Evolutionary conservation across 2,888 invertebrate genomes (phyloP).

Genomic region (Leptopilina syphax): DNA sequence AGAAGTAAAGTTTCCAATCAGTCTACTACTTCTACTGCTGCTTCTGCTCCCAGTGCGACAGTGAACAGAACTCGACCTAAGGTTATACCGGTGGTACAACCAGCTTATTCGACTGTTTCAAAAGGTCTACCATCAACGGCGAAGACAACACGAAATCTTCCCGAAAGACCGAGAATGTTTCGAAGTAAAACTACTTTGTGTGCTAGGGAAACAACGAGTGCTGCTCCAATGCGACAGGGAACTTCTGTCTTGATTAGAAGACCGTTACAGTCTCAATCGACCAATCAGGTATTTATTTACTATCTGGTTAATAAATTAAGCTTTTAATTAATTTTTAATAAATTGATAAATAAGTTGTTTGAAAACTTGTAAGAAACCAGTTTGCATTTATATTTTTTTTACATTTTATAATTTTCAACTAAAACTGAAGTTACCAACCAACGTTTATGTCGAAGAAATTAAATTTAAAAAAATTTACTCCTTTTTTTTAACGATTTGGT

Average conservation of each 20-base stretch:
- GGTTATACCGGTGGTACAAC: slow-evolving; percentile 57
- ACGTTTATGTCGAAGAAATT: too few relatives aligned
- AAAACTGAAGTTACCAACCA: too few relatives aligned
- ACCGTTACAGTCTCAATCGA: slow-evolving; percentile 56
- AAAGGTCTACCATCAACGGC: slow-evolving; percentile 59
- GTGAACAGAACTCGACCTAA: slow-evolving; percentile 51
- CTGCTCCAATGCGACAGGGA: slow-evolving; percentile 65
- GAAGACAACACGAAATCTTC: slow-evolving; percentile 52
- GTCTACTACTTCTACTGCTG: slow-evolving; percentile 43
- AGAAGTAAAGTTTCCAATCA: slow-evolving; percentile 54
- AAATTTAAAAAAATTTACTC: too few relatives aligned
- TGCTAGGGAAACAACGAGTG: slow-evolving; percentile 58
- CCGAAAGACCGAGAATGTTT: slow-evolving; percentile 65
- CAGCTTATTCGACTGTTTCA: slow-evolving; percentile 78
- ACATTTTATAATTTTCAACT: too few relatives aligned
- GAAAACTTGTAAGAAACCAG: neutral
- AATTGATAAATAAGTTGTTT: neutral
- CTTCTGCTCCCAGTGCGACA: slow-evolving; percentile 47
- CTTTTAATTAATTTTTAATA: neutral
- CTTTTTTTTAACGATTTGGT: too few relatives aligned
- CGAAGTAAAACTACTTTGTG: slow-evolving; percentile 73
- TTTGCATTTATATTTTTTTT: too few relatives aligned
- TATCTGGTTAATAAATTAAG: too few relatives aligned
- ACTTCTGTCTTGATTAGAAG: slow-evolving; percentile 67
- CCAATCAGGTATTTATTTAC: slow-evolving; percentile 29